Evolutionary conservation across 2,888 invertebrate genomes (phyloP), one percentile per base, ranked within the genome.

Genomic region (Tipula confusa): DNA sequence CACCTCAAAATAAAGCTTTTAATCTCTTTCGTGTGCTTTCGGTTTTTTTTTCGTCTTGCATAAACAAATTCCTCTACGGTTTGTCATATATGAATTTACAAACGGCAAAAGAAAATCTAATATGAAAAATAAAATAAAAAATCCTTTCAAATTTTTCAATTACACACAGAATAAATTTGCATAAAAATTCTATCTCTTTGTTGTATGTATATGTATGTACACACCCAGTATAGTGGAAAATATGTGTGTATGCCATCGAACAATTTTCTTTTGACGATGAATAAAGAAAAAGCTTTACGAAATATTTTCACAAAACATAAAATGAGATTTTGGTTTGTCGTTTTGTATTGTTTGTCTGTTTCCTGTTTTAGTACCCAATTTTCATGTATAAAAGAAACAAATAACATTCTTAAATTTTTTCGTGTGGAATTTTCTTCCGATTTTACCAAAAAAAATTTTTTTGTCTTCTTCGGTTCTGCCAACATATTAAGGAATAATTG

Each of bases 121-220:
- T 18, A 24, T 4, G n/a, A n/a, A n/a, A n/a, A 7, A 28, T 29
- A 28, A 79, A 29, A 28, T n/a, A 81, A 29, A 81, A 82, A 82
- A 82, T 82, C 82, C 82, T 82, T 82, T 82, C 82, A 82, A 82
- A 82, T 18, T 82, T 81, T 82, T 82, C 82, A 82, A 82, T 82
- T 82, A 82, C 82, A 33, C 33, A 33, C 82, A 82, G 82, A 31
- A 82, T 82, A 82, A 33, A 82, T 82, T 82, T 82, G 82, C 82
- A 82, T 82, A 82, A 82, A 29, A 33, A 33, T 81, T 82, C n/a
- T 81, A 29, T 29, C 29, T 81, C 31, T 29, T 81, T 31, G 18
- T 15, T 43, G 15, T 43, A 15, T 43, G 43, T 43, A 7, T 43
- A 43, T 18, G 38, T 38, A 24, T 13, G n/a, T 81, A 29, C 15